These are phyloP conservation scores for Parthenolecanium corni DNA, from an alignment of 2,888 invertebrate species.

Conservation along the genomic window DNA sequence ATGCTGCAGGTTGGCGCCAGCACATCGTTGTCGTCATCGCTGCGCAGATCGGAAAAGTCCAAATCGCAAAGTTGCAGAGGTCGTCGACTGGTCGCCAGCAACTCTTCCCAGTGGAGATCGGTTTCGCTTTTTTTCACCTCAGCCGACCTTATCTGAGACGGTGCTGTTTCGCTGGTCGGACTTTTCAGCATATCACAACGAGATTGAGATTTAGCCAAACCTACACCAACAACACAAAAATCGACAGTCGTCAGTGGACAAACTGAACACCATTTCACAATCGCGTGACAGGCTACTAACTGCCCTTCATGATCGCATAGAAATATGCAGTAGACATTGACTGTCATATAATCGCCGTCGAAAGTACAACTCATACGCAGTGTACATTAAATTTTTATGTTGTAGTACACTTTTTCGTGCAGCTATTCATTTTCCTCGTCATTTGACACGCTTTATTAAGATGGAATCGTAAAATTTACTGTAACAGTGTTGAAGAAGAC, in stretches of 20 bases:
- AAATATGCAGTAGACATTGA: neutral
- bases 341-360: no score
- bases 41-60: conserved; percentile 87
- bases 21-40: conserved; percentile 76
- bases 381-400: no score
- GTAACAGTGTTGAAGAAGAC: no score
- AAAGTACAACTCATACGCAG: no score
- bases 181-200: conserved; percentile 55
- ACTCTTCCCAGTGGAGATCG: conserved; percentile 90
- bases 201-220: conserved; percentile 35
- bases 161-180: conserved; percentile 51
- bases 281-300: neutral
- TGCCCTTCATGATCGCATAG: neutral
- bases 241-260: neutral
- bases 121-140: conserved; percentile 61
- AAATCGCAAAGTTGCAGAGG: conserved; percentile 80
- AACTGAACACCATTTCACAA: neutral
- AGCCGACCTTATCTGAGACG: neutral
- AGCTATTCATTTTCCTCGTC: no score
- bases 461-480: no score
- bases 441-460: no score
- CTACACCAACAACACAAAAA: conserved; percentile 35
- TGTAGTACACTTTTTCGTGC: no score
- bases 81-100: conserved; percentile 61
- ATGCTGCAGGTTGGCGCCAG: conserved; percentile 53